A percentile compares a stretch with the other conserved stretches of the same genome.
Evolutionary conservation across 2,888 invertebrate genomes (phyloP).

Genomic region (Amphipyra berbera): DNA sequence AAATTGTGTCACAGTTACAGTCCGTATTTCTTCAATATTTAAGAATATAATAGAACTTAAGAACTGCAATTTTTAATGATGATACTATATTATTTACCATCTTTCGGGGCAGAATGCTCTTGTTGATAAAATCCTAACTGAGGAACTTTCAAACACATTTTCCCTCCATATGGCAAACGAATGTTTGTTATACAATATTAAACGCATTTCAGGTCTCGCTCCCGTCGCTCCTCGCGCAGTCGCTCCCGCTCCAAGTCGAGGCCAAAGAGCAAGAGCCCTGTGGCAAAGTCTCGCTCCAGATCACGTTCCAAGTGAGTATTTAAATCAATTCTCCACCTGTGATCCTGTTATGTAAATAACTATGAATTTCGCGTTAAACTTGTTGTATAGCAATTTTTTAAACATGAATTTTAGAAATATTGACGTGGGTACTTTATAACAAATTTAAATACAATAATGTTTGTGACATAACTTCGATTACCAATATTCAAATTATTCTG

Average conservation of each 20-base stretch:
- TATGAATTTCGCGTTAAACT: slow-evolving; percentile 7
- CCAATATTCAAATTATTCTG: too few relatives aligned
- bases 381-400: not conserved
- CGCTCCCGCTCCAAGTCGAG: slow-evolving; percentile 91
- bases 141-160: slow-evolving; percentile 65
- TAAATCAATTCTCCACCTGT: not conserved
- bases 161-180: not conserved
- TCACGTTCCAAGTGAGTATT: slow-evolving; percentile 93
- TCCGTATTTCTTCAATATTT: too few relatives aligned
- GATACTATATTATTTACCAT: slow-evolving; percentile 87
- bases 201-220: slow-evolving; percentile 62
- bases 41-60: too few relatives aligned
- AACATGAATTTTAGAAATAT: too few relatives aligned
- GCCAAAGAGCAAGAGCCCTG: slow-evolving; percentile 93
- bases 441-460: too few relatives aligned
- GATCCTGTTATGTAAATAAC: slow-evolving; percentile 52
- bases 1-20: too few relatives aligned
- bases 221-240: slow-evolving; percentile 85
- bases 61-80: slow-evolving; percentile 71
- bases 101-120: slow-evolving; percentile 90
- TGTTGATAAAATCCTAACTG: slow-evolving; percentile 83
- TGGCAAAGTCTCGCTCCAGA: slow-evolving; percentile 93
- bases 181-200: not conserved
- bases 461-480: too few relatives aligned
- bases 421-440: too few relatives aligned